Percentiles rank a stretch among this genome's conserved stretches.
These are phyloP conservation scores for Tapera naevia DNA, from an alignment of 2,797 vertebrate genomes.

Conservation along the genomic window DNA sequence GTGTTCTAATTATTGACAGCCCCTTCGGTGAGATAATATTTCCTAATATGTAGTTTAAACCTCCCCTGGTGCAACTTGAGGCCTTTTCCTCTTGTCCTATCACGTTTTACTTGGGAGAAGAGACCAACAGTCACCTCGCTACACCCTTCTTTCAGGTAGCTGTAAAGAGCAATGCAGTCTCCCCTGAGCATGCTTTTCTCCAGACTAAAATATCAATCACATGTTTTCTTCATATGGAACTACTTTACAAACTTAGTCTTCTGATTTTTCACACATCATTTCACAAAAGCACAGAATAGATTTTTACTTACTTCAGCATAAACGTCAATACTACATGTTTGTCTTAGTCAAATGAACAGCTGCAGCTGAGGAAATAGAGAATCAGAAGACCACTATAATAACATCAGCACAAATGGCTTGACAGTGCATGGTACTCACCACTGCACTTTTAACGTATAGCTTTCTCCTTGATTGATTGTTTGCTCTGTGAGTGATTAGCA, in stretches of 20 bases:
- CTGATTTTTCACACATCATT: neutral
- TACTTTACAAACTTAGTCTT: neutral
- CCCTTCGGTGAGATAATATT: no score
- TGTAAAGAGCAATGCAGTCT: no score
- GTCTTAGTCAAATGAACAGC: neutral
- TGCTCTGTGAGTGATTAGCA: neutral
- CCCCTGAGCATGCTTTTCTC: no score
- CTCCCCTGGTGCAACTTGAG: no score
- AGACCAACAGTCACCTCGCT: no score
- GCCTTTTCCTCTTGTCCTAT: no score
- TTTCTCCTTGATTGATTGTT: neutral
- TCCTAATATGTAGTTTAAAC: no score
- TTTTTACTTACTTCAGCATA: slow-evolving; percentile 27
- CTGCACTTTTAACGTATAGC: neutral
- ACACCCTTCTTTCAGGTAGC: no score
- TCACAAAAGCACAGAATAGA: neutral
- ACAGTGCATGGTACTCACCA: neutral
- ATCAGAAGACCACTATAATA: neutral
- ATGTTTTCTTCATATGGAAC: neutral
- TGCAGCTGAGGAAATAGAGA: neutral
- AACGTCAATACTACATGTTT: neutral
- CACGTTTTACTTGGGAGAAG: no score
- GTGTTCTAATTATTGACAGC: no score
- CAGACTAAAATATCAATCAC: neutral
- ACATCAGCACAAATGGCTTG: neutral